Evolutionary conservation across 2,113 vertebrate genomes (phyloP), one percentile per base, ranked within the genome.

Genomic region (Elephas maximus): DNA sequence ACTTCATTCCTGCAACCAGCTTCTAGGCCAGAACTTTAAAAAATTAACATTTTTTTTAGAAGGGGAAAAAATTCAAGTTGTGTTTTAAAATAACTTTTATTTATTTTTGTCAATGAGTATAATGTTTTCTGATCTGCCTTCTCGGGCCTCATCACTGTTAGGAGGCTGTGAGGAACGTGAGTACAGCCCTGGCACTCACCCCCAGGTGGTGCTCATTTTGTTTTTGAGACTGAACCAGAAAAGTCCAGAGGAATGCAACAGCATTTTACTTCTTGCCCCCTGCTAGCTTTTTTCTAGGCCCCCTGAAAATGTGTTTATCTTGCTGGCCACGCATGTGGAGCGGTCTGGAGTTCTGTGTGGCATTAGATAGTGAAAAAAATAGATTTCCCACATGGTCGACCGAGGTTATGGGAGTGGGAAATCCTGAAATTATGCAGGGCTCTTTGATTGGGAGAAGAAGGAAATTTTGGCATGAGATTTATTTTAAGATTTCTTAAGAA

Each of bases 231-330:
- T 79, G 93, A 88, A 90, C 87, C 79, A 51, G 79, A 57, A 86
- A 51, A 96, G 76, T 4, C 77, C 86, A 95, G 96, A 94, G 88
- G 95, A 97, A 82, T 53, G 65, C 73, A 82, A n/a, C 57, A 91
- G 26, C 51, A 53, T 93, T 97, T 96, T 84, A 80, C 48, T 96
- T 76, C 73, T 84, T 93, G 24, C 53, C n/a, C 93, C 18, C 79
- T 94, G 87, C 94, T 88, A 88, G 71, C 3, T 79, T 97, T 77
- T 92, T 57, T 67, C 88, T 84, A 28, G 87, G 24, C 51, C 23
- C 93, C 79, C 69, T 21, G 23, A 79, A 76, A 88, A 76, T 73
- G 79, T 98, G 65, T 95, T 96, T 98, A 65, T 91, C 45, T 98
- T 98, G 93, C 94, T 78, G 62, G 41, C 81, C 57, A 3, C 69